A percentile compares a stretch with the other conserved stretches of the same genome.
Conservation (phyloP, 2,888 invertebrate species). For the Caenorhabditis becei region DNA sequence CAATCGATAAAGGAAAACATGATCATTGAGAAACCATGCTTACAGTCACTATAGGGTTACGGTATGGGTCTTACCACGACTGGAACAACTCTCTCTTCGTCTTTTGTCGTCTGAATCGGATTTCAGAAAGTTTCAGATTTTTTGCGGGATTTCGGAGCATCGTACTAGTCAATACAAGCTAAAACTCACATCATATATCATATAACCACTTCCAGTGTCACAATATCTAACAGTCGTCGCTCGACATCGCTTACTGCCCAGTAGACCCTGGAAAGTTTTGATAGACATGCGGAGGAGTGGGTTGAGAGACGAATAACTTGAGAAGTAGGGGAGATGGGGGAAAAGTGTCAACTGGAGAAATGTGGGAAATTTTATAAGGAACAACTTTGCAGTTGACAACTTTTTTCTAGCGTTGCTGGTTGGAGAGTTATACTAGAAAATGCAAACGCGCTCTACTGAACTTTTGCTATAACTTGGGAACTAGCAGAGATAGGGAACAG, state of each 20-base stretch:
- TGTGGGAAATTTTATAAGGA: neutral
- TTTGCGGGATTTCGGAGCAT: too few relatives aligned
- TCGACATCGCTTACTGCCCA: slow-evolving; percentile 59
- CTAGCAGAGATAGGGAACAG: too few relatives aligned
- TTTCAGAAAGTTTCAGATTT: too few relatives aligned
- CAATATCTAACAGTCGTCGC: slow-evolving; percentile 72
- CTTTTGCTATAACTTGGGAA: too few relatives aligned
- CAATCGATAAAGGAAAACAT: neutral
- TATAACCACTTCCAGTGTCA: slow-evolving; percentile 71
- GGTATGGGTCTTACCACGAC: slow-evolving; percentile 44
- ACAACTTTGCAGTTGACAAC: neutral
- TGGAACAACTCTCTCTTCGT: slow-evolving; percentile 26
- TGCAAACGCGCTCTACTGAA: too few relatives aligned
- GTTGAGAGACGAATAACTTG: neutral
- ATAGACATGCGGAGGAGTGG: slow-evolving; percentile 33
- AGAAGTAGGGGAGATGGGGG: neutral
- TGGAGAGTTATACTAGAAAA: neutral
- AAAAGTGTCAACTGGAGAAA: neutral
- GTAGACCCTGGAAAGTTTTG: slow-evolving; percentile 38
- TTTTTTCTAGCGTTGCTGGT: neutral
- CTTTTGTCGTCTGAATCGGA: slow-evolving; percentile 52
- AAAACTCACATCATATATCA: slow-evolving; percentile 71
- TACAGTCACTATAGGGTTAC: slow-evolving; percentile 52
- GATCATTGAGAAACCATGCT: neutral
- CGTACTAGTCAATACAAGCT: too few relatives aligned